Conservation (phyloP, 2,888 invertebrate species). For the Unio pictorum region DNA sequence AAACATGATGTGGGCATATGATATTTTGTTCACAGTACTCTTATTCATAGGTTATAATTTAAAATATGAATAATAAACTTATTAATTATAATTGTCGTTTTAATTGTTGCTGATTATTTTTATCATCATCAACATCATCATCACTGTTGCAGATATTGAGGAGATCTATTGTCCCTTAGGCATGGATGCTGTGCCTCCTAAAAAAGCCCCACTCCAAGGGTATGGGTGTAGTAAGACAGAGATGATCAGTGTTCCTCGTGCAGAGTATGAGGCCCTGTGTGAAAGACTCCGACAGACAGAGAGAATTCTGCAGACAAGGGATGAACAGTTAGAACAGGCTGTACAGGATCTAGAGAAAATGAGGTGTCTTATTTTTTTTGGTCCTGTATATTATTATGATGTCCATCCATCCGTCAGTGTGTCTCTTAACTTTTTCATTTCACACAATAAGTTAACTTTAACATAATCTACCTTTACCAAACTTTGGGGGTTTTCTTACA, state of each 20-base stretch:
- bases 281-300: conserved; percentile 76
- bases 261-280: conserved; percentile 33
- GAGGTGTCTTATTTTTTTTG: conserved; percentile 26
- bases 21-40: no score
- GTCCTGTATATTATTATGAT: neutral
- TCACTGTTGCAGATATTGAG: conserved; percentile 18
- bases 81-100: no score
- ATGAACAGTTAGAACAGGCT: conserved; percentile 43
- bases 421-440: neutral
- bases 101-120: neutral
- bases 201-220: neutral
- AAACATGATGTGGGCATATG: no score
- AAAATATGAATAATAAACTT: no score
- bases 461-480: no score
- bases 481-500: no score
- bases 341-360: conserved; percentile 49
- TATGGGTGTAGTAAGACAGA: neutral
- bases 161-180: conserved; percentile 9
- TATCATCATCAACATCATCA: neutral
- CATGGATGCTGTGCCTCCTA: neutral
- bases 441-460: no score
- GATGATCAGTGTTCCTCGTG: conserved; percentile 11
- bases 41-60: no score
- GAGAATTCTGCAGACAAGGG: conserved; percentile 28
- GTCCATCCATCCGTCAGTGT: neutral